Conservation (phyloP, 2,888 invertebrate genomes). For the Cyclophora punctaria region DNA sequence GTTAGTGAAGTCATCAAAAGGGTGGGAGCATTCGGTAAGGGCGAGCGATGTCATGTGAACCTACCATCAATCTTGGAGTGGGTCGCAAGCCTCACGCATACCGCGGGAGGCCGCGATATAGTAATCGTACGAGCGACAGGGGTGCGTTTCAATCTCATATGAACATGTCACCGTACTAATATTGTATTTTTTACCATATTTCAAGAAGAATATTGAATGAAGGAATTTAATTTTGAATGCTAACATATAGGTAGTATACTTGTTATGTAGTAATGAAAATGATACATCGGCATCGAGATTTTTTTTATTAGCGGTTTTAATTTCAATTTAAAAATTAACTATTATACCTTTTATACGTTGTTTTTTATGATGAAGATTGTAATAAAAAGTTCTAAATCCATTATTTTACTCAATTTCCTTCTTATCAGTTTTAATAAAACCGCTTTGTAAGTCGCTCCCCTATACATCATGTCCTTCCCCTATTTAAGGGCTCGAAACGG, state of each 20-base stretch:
- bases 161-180: not conserved
- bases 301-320: too few species aligned
- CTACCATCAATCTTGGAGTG: slow-evolving; percentile 64
- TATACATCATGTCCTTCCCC: slow-evolving; percentile 17
- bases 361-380: too few species aligned
- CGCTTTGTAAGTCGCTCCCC: slow-evolving; percentile 4
- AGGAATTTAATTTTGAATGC: too few species aligned
- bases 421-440: not conserved
- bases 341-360: too few species aligned
- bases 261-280: too few species aligned
- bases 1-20: slow-evolving; percentile 73
- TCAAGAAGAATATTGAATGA: too few species aligned
- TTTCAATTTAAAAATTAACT: too few species aligned
- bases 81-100: slow-evolving; percentile 51
- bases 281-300: too few species aligned
- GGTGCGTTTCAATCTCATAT: not conserved
- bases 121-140: not conserved
- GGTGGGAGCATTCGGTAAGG: slow-evolving; percentile 55
- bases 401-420: slow-evolving; percentile 2
- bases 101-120: slow-evolving; percentile 14
- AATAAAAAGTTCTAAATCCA: too few species aligned
- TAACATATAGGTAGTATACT: too few species aligned
- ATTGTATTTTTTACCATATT: too few species aligned
- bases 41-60: slow-evolving; percentile 68
- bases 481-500: slow-evolving; percentile 51